Base-by-base conservation (phyloP, 2,888 invertebrate genomes). In the Rhorus exstirpatorius region DNA sequence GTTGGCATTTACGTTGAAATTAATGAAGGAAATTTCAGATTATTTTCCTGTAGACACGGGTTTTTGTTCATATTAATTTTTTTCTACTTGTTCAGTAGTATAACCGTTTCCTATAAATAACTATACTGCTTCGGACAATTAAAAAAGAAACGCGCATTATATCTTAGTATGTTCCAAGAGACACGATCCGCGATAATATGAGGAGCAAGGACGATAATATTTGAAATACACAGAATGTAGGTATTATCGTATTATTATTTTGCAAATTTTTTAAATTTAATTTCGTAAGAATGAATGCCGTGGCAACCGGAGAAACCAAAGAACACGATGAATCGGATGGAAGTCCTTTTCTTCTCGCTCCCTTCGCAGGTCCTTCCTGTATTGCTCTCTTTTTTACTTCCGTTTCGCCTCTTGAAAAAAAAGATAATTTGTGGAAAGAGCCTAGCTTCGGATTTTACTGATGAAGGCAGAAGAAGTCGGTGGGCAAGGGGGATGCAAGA, bases 361-460 rank as follows among this genome's bases (percentile, higher is more conserved):
- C 41, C 51, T 24, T 24, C 38, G 3, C 12, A 10, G 44, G 4
- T 53, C 51, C 24, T 31, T 74, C 51, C 38, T 14, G 38, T 49
- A 26, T 31, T 21, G 63, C 24, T 55, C 14, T 44, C 35, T 49
- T 65, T 26, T 58, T 41, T 31, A 70, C 44, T 35, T 61, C 41
- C 19, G 17, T 53, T 58, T 60, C 26, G 67, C 1, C 41, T 38
- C 19, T 38, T 26, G n/a, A 70, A 38, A 53, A 41, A 14, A 65
- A 76, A 38, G 51, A 81, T 81, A 67, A 77, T 78, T 78, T 68
- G 53, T 68, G 55, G 58, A 78, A 72, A 70, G 77, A 70, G 81
- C 60, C 67, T 63, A 67, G 76, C 44, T 77, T 77, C 77, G 74
- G 61, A 68, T 81, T 78, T 81, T 81, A 78, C 78, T 77, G 78